Evolutionary conservation across 1,140 invertebrate genomes (phyloP), one percentile per base, ranked within the genome.

Genomic region (Meloidogyne hapla): DNA sequence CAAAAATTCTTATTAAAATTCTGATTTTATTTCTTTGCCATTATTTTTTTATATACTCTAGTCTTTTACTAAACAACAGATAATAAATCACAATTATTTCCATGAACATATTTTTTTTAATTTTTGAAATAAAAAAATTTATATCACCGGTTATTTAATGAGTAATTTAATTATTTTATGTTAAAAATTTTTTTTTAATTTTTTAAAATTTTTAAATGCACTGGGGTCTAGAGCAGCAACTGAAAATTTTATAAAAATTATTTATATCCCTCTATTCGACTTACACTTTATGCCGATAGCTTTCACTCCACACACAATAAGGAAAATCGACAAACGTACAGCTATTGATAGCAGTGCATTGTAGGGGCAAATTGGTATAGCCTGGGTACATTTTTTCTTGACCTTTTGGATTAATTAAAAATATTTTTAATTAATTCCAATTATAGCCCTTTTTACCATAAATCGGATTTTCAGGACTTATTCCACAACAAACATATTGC

Each of bases 401-500:
- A 3, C 79, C 77, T 78, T 25, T 13, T 25, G 1, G n/a, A 67
- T 15, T 12, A 21, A 69, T 5, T 2, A 9, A 1, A 25, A 78
- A 79, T 25, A n/a, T n/a, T n/a, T n/a, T n/a, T n/a, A n/a, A n/a
- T n/a, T n/a, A n/a, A n/a, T n/a, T n/a, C n/a, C n/a, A n/a, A n/a
- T n/a, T n/a, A n/a, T n/a, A n/a, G n/a, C n/a, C n/a, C n/a, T n/a
- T n/a, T n/a, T 72, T 62, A 80, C 69, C 70, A 26, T 25, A 67
- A 18, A 77, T 61, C 5, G 79, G 76, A 69, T 79, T 79, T 25
- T 40, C 56, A 21, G 69, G 48, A 18, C 63, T 26, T 6, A 33
- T 61, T 26, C 83, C 79, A 56, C 80, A 81, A 38, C 80, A 81
- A 74, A 81, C 84, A 48, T 81, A 81, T 48, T 81, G 80, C 18